Percentiles rank a stretch among this genome's conserved stretches.
Evolutionary conservation across 2,113 vertebrate species (phyloP).

Genomic region (Hemiscyllium ocellatum): DNA sequence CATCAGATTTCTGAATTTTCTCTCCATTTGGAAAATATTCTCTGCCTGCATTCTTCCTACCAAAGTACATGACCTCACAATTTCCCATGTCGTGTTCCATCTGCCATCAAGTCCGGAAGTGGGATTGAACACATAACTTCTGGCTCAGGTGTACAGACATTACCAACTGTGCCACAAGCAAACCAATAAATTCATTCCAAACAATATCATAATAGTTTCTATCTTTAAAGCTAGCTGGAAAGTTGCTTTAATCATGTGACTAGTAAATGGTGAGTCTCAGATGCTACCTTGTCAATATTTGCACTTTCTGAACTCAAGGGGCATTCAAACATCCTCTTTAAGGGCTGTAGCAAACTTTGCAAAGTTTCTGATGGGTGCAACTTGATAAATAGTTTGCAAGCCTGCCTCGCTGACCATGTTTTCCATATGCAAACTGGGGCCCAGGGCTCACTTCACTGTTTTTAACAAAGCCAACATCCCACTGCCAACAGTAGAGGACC

Average conservation of each 20-base stretch:
- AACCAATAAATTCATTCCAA: no score
- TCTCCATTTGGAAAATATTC: no score
- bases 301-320: not conserved
- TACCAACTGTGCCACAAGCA: no score
- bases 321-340: not conserved
- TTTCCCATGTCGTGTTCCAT: no score
- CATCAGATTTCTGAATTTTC: no score
- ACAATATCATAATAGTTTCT: no score
- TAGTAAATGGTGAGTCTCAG: not conserved
- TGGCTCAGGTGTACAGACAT: no score
- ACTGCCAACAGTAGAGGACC: not conserved
- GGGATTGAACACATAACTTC: no score
- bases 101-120: no score
- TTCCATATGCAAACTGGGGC: not conserved
- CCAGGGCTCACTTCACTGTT: not conserved
- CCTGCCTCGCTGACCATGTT: not conserved
- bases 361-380: not conserved
- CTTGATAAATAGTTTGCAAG: not conserved
- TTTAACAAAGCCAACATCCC: not conserved
- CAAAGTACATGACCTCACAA: no score
- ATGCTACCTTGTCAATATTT: not conserved
- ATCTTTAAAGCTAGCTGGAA: no score
- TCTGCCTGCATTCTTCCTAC: no score
- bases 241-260: not conserved
- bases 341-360: not conserved